These are phyloP conservation scores for Arremon aurantiirostris DNA, from an alignment of 2,797 vertebrate genomes.

Conservation along the genomic window DNA sequence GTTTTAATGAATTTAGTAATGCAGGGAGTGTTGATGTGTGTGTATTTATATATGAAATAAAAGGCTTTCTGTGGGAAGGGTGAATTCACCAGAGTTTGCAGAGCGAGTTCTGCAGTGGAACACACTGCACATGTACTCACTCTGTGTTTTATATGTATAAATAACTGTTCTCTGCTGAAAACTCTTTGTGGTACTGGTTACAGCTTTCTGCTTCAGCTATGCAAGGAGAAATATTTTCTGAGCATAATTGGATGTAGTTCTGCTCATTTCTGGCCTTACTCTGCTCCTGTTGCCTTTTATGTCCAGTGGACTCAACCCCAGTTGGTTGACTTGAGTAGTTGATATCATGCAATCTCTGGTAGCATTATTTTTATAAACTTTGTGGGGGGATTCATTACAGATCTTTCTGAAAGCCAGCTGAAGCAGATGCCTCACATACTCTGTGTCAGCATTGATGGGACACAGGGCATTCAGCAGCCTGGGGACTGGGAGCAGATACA, in stretches of 20 bases:
- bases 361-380: not conserved
- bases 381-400: not conserved
- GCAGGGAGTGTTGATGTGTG: not conserved
- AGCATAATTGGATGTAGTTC: not conserved
- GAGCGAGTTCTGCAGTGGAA: not conserved
- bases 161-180: not conserved
- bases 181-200: not conserved
- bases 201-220: slow-evolving; percentile 6
- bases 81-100: not conserved
- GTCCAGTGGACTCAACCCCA: not conserved
- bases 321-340: not conserved
- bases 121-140: not conserved
- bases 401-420: not conserved
- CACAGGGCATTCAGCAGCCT: not conserved
- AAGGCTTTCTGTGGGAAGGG: not conserved
- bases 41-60: not conserved
- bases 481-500: not conserved
- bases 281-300: slow-evolving; percentile 24
- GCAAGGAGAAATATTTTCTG: not conserved
- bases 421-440: not conserved
- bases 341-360: not conserved
- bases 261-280: not conserved
- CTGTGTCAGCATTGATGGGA: not conserved
- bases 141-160: not conserved
- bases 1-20: not conserved